Evolutionary conservation across 2,113 vertebrate species (phyloP).

Genomic region (Halichoerus grypus): DNA sequence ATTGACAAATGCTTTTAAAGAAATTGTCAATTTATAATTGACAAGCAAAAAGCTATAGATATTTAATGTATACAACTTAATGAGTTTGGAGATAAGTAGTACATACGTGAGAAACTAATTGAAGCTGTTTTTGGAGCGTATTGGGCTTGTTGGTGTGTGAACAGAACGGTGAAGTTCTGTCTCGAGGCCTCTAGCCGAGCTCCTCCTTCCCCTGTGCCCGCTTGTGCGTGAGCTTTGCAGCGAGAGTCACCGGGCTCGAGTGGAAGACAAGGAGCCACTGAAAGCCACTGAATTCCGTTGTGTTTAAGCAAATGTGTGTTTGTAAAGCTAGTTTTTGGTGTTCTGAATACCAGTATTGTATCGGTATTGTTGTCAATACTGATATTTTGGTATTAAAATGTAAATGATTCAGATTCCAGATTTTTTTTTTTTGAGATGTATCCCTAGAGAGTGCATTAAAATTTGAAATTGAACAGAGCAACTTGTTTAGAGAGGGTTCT

Average conservation of each 20-base stretch:
- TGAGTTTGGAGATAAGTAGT: not conserved
- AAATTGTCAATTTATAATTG: not conserved
- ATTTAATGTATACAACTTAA: not conserved
- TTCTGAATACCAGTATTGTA: not conserved
- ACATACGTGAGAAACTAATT: not conserved
- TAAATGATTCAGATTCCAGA: not conserved
- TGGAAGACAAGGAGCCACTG: not conserved
- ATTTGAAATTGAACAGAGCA: slow-evolving; percentile 27
- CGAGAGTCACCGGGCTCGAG: not conserved
- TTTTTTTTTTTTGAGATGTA: not conserved
- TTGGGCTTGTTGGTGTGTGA: not conserved
- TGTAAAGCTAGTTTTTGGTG: not conserved
- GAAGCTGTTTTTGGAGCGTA: not conserved
- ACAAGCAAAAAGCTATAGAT: not conserved
- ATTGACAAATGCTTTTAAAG: not conserved
- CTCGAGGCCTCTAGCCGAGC: not conserved
- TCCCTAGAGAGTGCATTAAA: not conserved
- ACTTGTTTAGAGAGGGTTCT: slow-evolving; percentile 49
- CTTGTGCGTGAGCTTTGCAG: not conserved
- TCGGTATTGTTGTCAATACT: not conserved
- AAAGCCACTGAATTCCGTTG: not conserved
- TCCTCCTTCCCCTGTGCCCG: not conserved
- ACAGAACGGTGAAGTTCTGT: not conserved
- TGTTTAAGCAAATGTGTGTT: not conserved
- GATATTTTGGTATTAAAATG: slow-evolving; percentile 6